Evolutionary conservation across 2,797 vertebrate species (phyloP).

Genomic region (Decapterus maruadsi): DNA sequence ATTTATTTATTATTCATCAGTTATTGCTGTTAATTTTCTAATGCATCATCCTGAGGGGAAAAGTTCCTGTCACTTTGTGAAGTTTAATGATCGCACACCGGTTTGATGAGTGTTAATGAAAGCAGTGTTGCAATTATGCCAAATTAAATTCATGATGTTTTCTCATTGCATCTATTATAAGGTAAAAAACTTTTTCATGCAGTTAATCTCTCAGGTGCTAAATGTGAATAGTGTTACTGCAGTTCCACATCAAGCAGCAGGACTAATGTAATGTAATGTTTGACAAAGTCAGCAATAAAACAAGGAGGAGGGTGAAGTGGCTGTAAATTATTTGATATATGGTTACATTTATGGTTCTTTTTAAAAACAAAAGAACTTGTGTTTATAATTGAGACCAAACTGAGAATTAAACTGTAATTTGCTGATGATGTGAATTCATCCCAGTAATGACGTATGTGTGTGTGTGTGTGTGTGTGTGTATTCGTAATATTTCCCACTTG

Average conservation of each 20-base stretch:
- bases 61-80: conserved; percentile 18
- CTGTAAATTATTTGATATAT: conserved; percentile 52
- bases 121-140: neutral
- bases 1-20: conserved; percentile 17
- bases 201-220: conserved; percentile 65
- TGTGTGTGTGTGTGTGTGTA: conserved; percentile 1
- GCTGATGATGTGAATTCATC: conserved; percentile 70
- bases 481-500: conserved; percentile 61
- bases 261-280: conserved; percentile 39
- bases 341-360: conserved; percentile 45
- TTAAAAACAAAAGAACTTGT: conserved; percentile 40
- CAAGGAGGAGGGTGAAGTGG: conserved; percentile 13
- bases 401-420: conserved; percentile 69
- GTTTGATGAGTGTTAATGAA: neutral
- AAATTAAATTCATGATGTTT: conserved; percentile 52
- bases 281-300: conserved; percentile 50
- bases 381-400: conserved; percentile 55
- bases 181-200: conserved; percentile 45
- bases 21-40: conserved; percentile 2
- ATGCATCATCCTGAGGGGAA: neutral
- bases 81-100: conserved; percentile 27
- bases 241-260: conserved; percentile 30
- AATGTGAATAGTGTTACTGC: conserved; percentile 12
- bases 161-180: conserved; percentile 40
- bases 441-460: conserved; percentile 68